phyloP scores from a whole-genome alignment of 35 echinoderm and acorn worm species.

The Amphiura filiformis region DNA sequence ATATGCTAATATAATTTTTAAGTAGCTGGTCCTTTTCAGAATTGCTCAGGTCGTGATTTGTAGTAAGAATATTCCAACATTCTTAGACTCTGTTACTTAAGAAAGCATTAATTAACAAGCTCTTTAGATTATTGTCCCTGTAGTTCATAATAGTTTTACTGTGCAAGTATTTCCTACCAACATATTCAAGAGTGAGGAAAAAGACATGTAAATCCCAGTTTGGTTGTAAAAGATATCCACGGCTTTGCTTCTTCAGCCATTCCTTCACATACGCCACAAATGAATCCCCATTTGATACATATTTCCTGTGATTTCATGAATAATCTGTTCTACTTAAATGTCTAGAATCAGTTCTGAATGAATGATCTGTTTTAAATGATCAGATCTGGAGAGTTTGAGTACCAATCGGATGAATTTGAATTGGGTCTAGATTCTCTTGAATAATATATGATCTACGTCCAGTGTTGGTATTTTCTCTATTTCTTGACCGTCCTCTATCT shows the following conservation, averaged over 20 bases:
- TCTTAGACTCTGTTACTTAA: not conserved
- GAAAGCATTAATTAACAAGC: not conserved
- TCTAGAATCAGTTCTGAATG: too few relatives aligned
- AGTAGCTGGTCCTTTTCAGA: not conserved
- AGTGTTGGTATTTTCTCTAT: too few relatives aligned
- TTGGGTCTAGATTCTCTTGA: too few relatives aligned
- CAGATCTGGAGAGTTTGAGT: too few relatives aligned
- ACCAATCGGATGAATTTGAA: too few relatives aligned
- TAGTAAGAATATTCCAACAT: not conserved
- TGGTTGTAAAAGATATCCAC: not conserved
- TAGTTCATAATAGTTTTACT: not conserved
- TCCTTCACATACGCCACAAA: constrained; percentile 10
- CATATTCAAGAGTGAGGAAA: not conserved
- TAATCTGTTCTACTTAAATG: too few relatives aligned
- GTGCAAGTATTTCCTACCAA: not conserved
- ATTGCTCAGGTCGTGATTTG: not conserved
- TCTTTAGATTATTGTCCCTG: not conserved
- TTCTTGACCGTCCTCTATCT: too few relatives aligned
- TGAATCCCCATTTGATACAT: too few relatives aligned
- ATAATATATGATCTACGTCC: too few relatives aligned
- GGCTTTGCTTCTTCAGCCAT: not conserved
- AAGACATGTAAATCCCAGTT: not conserved
- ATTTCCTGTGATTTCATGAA: too few relatives aligned
- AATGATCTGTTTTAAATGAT: too few relatives aligned
- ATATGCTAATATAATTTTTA: not conserved